phyloP scores from a whole-genome alignment of 1,140 invertebrate species.

The Drosophila rufa region DNA sequence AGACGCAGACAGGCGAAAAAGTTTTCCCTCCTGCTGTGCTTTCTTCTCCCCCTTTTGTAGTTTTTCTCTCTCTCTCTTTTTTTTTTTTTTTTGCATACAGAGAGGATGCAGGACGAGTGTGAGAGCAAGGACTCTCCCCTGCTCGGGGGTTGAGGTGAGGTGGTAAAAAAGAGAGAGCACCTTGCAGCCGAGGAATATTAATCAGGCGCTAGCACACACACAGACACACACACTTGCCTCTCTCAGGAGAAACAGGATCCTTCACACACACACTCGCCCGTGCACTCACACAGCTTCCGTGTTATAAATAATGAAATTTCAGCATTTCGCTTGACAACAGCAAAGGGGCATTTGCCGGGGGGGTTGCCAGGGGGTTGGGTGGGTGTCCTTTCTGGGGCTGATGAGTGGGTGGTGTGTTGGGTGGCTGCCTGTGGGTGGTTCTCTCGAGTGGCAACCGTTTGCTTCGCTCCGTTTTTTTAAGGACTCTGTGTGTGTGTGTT shows the following conservation, averaged over 20 bases:
- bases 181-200: slow-evolving; percentile 72
- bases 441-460: slow-evolving; percentile 73
- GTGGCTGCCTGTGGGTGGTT: slow-evolving; percentile 16
- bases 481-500: slow-evolving; percentile 35
- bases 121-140: not conserved
- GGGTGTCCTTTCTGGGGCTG: slow-evolving; percentile 19
- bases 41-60: not conserved
- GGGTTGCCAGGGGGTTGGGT: slow-evolving; percentile 5
- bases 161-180: slow-evolving; percentile 54
- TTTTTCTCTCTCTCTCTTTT: not conserved
- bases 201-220: slow-evolving; percentile 49
- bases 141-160: slow-evolving; percentile 24
- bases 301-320: slow-evolving; percentile 79
- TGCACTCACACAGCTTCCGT: slow-evolving; percentile 62
- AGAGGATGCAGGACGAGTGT: slow-evolving; percentile 9
- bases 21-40: slow-evolving; percentile 14
- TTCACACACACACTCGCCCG: slow-evolving; percentile 3
- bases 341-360: not conserved
- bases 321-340: slow-evolving; percentile 69
- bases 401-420: slow-evolving; percentile 13
- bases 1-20: slow-evolving; percentile 20
- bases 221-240: slow-evolving; percentile 41
- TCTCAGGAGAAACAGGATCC: slow-evolving; percentile 21
- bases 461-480: slow-evolving; percentile 47
- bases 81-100: slow-evolving; percentile 8